phyloP scores from a whole-genome alignment of 2,113 vertebrate species.

The Oncorhynchus nerka region DNA sequence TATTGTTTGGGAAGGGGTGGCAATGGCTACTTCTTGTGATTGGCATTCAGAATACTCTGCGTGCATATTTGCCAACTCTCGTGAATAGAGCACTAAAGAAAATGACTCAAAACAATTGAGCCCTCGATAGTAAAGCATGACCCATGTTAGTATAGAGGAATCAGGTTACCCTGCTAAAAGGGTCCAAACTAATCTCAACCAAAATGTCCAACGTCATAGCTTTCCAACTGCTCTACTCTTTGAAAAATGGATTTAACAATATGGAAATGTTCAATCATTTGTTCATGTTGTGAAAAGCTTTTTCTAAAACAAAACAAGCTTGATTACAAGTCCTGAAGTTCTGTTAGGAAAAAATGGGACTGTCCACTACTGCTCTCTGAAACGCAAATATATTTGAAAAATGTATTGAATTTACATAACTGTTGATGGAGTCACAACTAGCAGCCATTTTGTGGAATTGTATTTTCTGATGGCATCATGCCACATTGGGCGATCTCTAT shows the following conservation, averaged over 20 bases:
- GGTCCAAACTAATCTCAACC: constrained; percentile 20
- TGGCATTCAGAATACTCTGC: constrained; percentile 93
- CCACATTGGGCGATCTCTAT: constrained; percentile 57
- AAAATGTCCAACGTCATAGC: not conserved
- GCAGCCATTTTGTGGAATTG: not conserved
- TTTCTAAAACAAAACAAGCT: not conserved
- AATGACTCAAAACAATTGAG: constrained; percentile 67
- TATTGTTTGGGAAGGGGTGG: constrained; percentile 87
- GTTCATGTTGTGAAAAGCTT: not conserved
- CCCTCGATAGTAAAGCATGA: constrained; percentile 78
- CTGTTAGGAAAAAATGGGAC: no score
- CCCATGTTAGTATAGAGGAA: constrained; percentile 3
- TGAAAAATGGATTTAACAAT: not conserved
- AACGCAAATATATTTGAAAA: no score
- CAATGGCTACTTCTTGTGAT: constrained; percentile 88
- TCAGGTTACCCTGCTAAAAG: not conserved
- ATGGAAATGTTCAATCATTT: not conserved
- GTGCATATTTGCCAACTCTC: constrained; percentile 99
- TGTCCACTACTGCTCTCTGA: no score
- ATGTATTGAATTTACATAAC: not conserved
- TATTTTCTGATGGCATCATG: not conserved
- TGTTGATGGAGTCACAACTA: not conserved
- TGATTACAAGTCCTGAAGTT: not conserved
- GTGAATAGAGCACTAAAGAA: constrained; percentile 64
- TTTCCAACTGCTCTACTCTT: not conserved